Evolutionary conservation across 1,140 invertebrate species (phyloP), one percentile per base, ranked within the genome.

Genomic region (Drosophila pachea): DNA sequence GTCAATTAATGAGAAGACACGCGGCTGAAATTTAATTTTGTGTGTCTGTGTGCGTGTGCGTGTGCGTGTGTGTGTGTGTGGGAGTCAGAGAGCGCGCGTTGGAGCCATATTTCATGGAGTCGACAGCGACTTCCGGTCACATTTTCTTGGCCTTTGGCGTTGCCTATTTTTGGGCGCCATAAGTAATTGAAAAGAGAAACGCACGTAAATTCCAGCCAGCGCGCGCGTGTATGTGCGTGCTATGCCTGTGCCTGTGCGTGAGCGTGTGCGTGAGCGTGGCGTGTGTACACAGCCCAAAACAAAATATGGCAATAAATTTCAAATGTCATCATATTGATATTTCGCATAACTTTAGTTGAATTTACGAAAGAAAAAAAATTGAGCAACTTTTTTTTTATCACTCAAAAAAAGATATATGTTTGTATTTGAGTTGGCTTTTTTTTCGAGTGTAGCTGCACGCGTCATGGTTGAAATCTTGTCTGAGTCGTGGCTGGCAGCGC

Each of bases 1-100:
- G 82, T 84, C 84, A 84, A 86, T 84, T 84, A 84, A 86, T 86
- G 78, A 81, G 60, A 67, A 47, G 65, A 61, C 50, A 54, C 35
- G 48, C 59, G 53, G 29, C 58, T 45, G 40, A 67, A 45, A 54
- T 67, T 78, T 71, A 43, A 65, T 60, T 71, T 79, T 79, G 16
- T 22, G 43, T 47, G 14, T 16, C 7, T 9, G 12, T 22, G 7
- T 29, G 43, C 22, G 45, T 11, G 22, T 47, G 22, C 2, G 7
- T 29, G 43, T 11, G 43, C 22, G 8, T 16, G 6, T n/a, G 11
- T 40, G 38, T n/a, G 38, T 40, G 38, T 47, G 43, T 47, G 45
- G 9, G 4, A 11, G 43, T 7, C 12, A 8, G 43, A 4, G 42
- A 16, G 43, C 11, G 43, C 22, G 43, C 22, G 16, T 52, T 62